Evolutionary conservation across 2,113 vertebrate genomes (phyloP).

Genomic region (Lota lota): DNA sequence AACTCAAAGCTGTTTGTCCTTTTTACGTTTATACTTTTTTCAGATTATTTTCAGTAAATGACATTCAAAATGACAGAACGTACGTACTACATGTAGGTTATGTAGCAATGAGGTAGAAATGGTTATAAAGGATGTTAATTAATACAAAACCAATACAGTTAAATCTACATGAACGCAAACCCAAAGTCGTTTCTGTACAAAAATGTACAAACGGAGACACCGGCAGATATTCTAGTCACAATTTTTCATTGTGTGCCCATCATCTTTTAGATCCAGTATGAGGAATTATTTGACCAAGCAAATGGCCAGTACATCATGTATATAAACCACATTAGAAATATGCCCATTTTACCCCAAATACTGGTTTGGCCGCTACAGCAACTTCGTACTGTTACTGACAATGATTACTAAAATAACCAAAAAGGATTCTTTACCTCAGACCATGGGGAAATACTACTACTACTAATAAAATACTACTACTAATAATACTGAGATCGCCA

Average conservation of each 20-base stretch:
- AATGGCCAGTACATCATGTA: conserved; percentile 33
- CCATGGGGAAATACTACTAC: too few species aligned
- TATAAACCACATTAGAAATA: conserved; percentile 19
- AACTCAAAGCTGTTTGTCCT: conserved; percentile 67
- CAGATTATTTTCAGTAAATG: conserved; percentile 69
- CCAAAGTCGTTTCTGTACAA: conserved; percentile 55
- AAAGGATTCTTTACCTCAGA: too few species aligned
- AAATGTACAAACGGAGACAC: conserved; percentile 13
- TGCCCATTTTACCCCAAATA: too few species aligned
- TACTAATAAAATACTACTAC: too few species aligned
- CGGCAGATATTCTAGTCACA: conserved; percentile 35
- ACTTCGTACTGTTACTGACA: too few species aligned
- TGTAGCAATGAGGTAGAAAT: conserved; percentile 99
- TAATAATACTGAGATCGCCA: too few species aligned
- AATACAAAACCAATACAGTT: conserved; percentile 72
- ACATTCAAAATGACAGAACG: conserved; percentile 99
- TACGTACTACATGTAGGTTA: conserved; percentile 98
- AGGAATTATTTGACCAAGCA: conserved; percentile 14
- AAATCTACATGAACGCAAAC: conserved; percentile 50
- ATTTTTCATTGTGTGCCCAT: conserved; percentile 30
- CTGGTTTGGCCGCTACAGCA: too few species aligned
- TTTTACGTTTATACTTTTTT: conserved; percentile 11
- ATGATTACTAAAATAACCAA: too few species aligned
- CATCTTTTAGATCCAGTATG: conserved; percentile 19
- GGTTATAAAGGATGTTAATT: conserved; percentile 88